Evolutionary conservation across 2,888 invertebrate species (phyloP).

Genomic region (Agriopis marginaria): DNA sequence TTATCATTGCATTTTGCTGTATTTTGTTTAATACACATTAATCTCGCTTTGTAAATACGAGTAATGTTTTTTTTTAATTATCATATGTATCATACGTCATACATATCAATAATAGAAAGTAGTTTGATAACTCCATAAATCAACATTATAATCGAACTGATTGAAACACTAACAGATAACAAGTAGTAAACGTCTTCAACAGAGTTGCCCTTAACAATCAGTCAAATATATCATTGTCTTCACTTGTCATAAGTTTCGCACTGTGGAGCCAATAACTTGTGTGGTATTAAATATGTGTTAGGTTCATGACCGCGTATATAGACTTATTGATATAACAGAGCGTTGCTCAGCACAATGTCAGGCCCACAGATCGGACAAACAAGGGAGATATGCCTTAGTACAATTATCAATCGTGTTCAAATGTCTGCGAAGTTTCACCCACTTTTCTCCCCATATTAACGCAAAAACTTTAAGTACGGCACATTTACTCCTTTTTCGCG

Average conservation of each 20-base stretch:
- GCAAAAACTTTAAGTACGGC: too few relatives aligned
- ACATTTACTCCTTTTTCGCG: too few relatives aligned
- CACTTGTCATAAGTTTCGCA: slow-evolving; percentile 25
- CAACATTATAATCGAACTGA: slow-evolving; percentile 10
- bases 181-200: slow-evolving; percentile 1
- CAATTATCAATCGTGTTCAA: too few relatives aligned
- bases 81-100: too few relatives aligned
- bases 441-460: too few relatives aligned
- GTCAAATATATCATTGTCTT: slow-evolving; percentile 41
- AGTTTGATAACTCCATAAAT: background rate
- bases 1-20: too few relatives aligned
- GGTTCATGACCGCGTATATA: background rate
- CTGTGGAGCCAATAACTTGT: slow-evolving; percentile 24
- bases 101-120: background rate
- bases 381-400: too few relatives aligned
- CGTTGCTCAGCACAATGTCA: background rate
- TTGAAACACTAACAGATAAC: slow-evolving; percentile 9
- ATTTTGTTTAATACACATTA: too few relatives aligned
- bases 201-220: slow-evolving; percentile 34
- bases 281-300: background rate
- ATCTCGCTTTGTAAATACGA: too few relatives aligned
- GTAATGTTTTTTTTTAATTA: too few relatives aligned
- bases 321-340: background rate
- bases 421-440: too few relatives aligned
- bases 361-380: background rate